Evolutionary conservation across 2,888 invertebrate species (phyloP), one percentile per base, ranked within the genome.

Genomic region (Lithosia quadra): DNA sequence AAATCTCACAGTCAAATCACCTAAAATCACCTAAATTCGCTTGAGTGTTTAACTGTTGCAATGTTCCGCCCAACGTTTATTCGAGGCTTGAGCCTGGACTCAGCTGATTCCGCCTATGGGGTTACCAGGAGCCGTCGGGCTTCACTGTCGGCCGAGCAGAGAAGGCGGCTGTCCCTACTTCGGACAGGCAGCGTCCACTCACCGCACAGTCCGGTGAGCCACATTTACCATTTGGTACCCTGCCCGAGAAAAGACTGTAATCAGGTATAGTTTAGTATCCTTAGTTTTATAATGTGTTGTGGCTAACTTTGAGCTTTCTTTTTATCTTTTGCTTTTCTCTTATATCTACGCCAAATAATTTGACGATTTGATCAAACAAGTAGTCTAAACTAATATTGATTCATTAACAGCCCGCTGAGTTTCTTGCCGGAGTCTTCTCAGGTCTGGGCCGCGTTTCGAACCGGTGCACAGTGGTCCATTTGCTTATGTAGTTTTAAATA

Each of bases 211-310:
- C 93, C 94, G 93, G 95, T 95, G 94, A 95, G 95, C 93, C 92
- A 95, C 93, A 95, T 95, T 92, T 95, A 94, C 95, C 95, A 95
- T 92, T 90, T 92, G 93, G 94, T 95, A 87, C 91, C 91, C 91
- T 95, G 95, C 91, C 95, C 95, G 82, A 92, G 94, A 91, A 90
- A 92, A 84, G 95, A 95, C 93, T 95, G 95, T 89, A 84, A 89
- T 80, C 94, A 95, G 95, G 95, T 95, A 95, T 85, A 85, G 76
- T 84, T 78, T 65, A 76, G 71, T 55, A 65, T 49, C 9, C 55
- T 61, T 76, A 63, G 58, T 43, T 65, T 67, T 67, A 69, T 67
- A 63, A 65, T 75, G 72, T 78, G 59, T 63, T 82, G 76, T 80
- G 82, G 71, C 74, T 81, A 79, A 80, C 61, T 58, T 65, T 79